Conservation (phyloP, 2,888 invertebrate genomes). For the Drosophila neonasuta region DNA sequence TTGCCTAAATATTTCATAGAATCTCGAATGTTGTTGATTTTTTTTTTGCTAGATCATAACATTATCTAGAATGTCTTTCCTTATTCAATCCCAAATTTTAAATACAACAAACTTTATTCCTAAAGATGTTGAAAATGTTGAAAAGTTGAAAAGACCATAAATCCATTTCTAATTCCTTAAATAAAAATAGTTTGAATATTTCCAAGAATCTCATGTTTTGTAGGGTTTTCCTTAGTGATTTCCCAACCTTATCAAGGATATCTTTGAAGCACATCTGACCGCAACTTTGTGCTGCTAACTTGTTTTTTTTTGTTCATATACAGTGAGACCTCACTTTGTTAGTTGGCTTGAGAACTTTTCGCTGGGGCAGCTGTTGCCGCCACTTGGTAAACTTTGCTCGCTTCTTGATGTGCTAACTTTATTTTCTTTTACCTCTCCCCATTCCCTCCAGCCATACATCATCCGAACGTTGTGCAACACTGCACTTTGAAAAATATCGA, state of each 20-base stretch:
- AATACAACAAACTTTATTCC: too few relatives aligned
- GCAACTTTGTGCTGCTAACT: not conserved
- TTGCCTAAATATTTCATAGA: too few relatives aligned
- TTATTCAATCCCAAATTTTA: too few relatives aligned
- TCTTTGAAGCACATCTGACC: not conserved
- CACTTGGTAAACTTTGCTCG: conserved; percentile 58
- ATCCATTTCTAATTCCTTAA: too few relatives aligned
- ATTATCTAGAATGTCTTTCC: too few relatives aligned
- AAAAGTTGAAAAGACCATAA: too few relatives aligned
- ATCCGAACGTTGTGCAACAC: conserved; percentile 16
- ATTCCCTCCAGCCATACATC: not conserved
- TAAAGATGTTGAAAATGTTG: too few relatives aligned
- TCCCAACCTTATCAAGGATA: not conserved
- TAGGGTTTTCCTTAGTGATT: too few relatives aligned
- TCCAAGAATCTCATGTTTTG: too few relatives aligned
- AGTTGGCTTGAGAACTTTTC: conserved; percentile 16
- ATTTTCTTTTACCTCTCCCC: not conserved
- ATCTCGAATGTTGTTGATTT: too few relatives aligned
- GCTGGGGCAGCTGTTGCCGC: conserved; percentile 46
- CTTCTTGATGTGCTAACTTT: conserved; percentile 62
- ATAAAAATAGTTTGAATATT: too few relatives aligned
- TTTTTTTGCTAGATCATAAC: too few relatives aligned
- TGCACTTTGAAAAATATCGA: conserved; percentile 53
- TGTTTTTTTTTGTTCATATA: conserved; percentile 23
- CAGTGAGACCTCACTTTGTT: conserved; percentile 11